Percentiles rank a stretch among this genome's conserved stretches.
These are phyloP conservation scores for Oscheius sp. DNA, from an alignment of 2,888 invertebrate species.

Conservation along the genomic window DNA sequence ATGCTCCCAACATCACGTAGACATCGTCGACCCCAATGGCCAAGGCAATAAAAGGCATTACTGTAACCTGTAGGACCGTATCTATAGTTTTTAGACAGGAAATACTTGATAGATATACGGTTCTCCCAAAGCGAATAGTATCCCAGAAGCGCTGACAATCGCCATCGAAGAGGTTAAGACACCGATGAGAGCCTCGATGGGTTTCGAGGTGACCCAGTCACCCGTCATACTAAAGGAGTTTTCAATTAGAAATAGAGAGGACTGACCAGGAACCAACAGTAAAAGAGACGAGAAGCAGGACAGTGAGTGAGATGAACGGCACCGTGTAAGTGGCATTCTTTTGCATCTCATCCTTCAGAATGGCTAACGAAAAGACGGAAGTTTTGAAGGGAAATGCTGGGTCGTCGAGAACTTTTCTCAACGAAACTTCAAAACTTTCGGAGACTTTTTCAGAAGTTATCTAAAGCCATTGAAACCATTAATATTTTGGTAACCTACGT, in stretches of 20 bases:
- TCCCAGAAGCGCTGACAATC: constrained; percentile 67
- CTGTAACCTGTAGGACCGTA: constrained; percentile 61
- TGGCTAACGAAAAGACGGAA: constrained; percentile 65
- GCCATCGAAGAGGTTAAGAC: constrained; percentile 70
- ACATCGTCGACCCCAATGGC: constrained; percentile 72
- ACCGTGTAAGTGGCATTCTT: constrained; percentile 73
- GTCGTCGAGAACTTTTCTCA: constrained; percentile 50
- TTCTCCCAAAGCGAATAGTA: constrained; percentile 67
- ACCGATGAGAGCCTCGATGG: constrained; percentile 71
- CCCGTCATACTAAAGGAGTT: constrained; percentile 65
- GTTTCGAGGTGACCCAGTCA: constrained; percentile 72
- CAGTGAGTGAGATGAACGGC: constrained; percentile 70
- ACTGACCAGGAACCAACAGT: constrained; percentile 69
- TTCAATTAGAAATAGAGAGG: neutral
- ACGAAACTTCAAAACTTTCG: constrained; percentile 59
- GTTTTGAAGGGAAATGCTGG: constrained; percentile 43
- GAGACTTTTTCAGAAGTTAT: constrained; percentile 67
- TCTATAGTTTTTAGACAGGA: no score
- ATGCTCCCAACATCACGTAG: constrained; percentile 63
- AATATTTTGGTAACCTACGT: constrained; percentile 42
- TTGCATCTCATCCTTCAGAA: constrained; percentile 71
- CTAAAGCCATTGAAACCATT: no score
- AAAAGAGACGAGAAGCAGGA: constrained; percentile 68
- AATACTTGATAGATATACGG: constrained; percentile 69
- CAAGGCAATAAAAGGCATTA: constrained; percentile 73